These are phyloP conservation scores for Xiphorhynchus elegans DNA, from an alignment of 2,113 vertebrate species.

Conservation along the genomic window DNA sequence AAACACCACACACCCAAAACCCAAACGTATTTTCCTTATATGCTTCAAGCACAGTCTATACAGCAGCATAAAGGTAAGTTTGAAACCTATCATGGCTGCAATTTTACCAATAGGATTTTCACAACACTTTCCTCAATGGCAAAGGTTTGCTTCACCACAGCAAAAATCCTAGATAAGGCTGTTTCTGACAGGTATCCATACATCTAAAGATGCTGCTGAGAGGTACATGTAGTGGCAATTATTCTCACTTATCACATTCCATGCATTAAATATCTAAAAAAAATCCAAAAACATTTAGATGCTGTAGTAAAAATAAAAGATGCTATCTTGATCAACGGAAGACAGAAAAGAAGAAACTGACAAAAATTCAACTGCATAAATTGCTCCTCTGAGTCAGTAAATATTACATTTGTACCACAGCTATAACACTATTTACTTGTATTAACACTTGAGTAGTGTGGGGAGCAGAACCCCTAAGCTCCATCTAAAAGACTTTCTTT, in stretches of 20 bases:
- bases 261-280: not conserved
- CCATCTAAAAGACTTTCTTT: not conserved
- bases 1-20: too few species aligned
- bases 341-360: not conserved
- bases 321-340: not conserved
- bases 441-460: not conserved
- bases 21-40: not conserved
- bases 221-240: not conserved
- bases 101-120: not conserved
- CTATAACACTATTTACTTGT: not conserved
- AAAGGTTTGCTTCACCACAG: not conserved
- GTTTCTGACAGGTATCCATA: not conserved
- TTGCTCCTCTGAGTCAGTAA: not conserved
- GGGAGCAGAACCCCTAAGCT: not conserved
- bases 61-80: not conserved
- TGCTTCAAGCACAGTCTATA: not conserved
- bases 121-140: too few species aligned
- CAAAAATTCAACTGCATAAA: not conserved
- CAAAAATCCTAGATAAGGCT: not conserved
- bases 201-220: not conserved
- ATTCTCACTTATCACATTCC: not conserved
- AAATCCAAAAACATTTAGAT: not conserved
- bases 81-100: not conserved
- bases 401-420: not conserved
- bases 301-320: not conserved